These are phyloP conservation scores for Scophthalmus maximus DNA, from an alignment of 2,113 vertebrate genomes.

Conservation along the genomic window DNA sequence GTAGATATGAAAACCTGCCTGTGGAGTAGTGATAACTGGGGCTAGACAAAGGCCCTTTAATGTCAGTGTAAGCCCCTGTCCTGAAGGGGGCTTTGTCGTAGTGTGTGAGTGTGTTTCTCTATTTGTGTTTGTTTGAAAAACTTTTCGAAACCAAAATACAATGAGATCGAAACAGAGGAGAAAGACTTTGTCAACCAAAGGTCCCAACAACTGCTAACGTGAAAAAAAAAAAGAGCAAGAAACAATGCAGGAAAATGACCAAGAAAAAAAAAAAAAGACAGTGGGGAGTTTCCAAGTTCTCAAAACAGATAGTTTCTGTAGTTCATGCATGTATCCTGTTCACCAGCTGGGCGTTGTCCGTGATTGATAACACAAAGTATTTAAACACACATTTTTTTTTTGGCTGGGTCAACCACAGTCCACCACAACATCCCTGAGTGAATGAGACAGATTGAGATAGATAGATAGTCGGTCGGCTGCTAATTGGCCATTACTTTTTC, in stretches of 20 bases:
- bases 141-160: conserved; percentile 10
- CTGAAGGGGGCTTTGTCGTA: conserved; percentile 65
- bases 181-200: neutral
- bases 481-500: no score
- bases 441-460: no score
- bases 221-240: neutral
- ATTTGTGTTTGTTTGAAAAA: conserved; percentile 14
- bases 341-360: conserved; percentile 9
- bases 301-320: conserved; percentile 18
- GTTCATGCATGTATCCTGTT: conserved; percentile 21
- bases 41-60: conserved; percentile 81
- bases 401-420: neutral
- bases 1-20: conserved; percentile 70
- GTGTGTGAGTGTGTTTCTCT: conserved; percentile 16
- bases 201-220: neutral
- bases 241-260: no score
- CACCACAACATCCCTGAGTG: neutral
- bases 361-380: neutral
- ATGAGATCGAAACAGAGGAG: neutral
- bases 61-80: conserved; percentile 79
- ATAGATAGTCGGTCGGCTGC: no score
- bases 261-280: no score
- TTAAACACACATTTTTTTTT: neutral
- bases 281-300: conserved; percentile 22
- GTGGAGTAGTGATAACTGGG: conserved; percentile 77